These are phyloP conservation scores for Drosophila multiciliata DNA, from an alignment of 2,888 invertebrate species.

Conservation along the genomic window DNA sequence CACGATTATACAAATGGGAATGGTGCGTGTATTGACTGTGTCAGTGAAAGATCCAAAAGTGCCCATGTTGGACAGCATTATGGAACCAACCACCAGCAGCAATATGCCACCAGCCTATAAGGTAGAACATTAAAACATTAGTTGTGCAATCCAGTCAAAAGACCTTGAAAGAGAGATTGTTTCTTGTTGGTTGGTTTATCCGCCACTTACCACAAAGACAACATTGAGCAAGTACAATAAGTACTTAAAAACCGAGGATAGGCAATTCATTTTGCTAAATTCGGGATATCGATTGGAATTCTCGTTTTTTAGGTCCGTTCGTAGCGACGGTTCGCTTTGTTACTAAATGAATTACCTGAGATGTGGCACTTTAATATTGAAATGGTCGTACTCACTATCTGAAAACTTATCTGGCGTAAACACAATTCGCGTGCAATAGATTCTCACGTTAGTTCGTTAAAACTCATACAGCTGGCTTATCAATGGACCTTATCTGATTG, in stretches of 20 bases:
- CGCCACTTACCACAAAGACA: slow-evolving; percentile 80
- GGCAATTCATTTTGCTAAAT: slow-evolving; percentile 78
- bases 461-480: slow-evolving; percentile 36
- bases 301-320: slow-evolving; percentile 34
- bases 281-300: slow-evolving; percentile 19
- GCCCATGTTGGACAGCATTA: slow-evolving; percentile 88
- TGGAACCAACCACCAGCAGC: slow-evolving; percentile 88
- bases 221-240: slow-evolving; percentile 81
- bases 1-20: slow-evolving; percentile 88
- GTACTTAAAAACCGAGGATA: slow-evolving; percentile 80
- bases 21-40: slow-evolving; percentile 85
- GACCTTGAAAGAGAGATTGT: background rate
- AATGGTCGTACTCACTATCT: slow-evolving; percentile 36
- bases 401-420: slow-evolving; percentile 34
- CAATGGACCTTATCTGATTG: slow-evolving; percentile 59
- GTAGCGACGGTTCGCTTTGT: slow-evolving; percentile 41
- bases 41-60: slow-evolving; percentile 85
- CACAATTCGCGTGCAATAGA: slow-evolving; percentile 30
- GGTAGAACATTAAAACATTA: background rate
- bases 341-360: slow-evolving; percentile 37
- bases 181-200: background rate
- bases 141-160: background rate
- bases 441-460: slow-evolving; percentile 5
- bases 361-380: slow-evolving; percentile 59
- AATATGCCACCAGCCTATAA: slow-evolving; percentile 90